Base-by-base conservation (phyloP, 2,888 invertebrate species). In the Eupithecia tripunctaria region DNA sequence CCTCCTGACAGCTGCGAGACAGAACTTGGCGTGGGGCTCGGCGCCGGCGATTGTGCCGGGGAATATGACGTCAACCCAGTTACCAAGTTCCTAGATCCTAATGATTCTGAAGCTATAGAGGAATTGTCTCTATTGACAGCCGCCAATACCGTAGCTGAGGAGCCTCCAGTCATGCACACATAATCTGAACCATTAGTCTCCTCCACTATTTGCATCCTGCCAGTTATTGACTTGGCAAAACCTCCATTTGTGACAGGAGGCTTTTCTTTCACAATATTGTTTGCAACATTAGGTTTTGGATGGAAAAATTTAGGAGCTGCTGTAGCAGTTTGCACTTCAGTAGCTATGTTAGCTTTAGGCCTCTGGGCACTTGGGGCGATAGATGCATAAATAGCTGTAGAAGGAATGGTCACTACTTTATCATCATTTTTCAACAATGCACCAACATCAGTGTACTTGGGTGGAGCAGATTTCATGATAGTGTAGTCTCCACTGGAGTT, bases 81-180 rank as follows among this genome's bases (percentile, higher is more conserved):
- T 18, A 88, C 90, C 77, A 94, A 82, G 80, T 93, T 93, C 67
- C 93, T 88, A 64, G 94, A 91, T 60, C 86, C 86, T 70, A 91
- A 82, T 18, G 92, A 88, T 73, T 93, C 94, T 38, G 92, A 91
- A 18, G 86, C 86, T 73, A 92, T 79, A 25, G 93, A 92, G 21
- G 89, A 82, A 85, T 91, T 92, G 71, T 94, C 94, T 73, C 91
- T 89, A 78, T 91, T 95, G 14, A 92, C 91, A 75, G 93, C 93
- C 71, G 94, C 85, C 67, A 89, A 85, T 51, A 92, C 91, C 41
- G 95, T 92, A 4, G 94, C 92, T 27, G 95, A 89, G 70, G 96
- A 94, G 51, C 95, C 96, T n/a, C 97, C 97, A 18, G 97, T 97
- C 97, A 97, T 97, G 83, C 97, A 97, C 32, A 97, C 97, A 90